Conservation (phyloP, 2,888 invertebrate species). For the Eulithis prunata region DNA sequence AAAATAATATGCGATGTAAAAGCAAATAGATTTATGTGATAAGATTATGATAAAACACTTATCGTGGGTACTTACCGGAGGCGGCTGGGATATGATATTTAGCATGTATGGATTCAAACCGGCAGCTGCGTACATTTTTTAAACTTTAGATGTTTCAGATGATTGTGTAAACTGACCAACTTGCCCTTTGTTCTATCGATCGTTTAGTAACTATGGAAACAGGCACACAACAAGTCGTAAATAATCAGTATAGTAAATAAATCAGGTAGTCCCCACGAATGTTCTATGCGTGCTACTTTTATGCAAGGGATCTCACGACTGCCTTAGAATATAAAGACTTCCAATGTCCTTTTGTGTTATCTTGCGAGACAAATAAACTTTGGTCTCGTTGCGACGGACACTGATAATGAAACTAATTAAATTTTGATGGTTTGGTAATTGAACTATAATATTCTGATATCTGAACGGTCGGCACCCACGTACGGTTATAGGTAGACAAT, state of each 20-base stretch:
- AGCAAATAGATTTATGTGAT: conserved; percentile 48
- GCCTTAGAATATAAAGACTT: neutral
- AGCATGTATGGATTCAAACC: conserved; percentile 18
- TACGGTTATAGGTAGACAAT: too few species aligned
- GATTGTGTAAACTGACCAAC: neutral
- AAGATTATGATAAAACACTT: conserved; percentile 53
- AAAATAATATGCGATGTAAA: conserved; percentile 33
- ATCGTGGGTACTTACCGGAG: conserved; percentile 28
- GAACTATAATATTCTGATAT: too few species aligned
- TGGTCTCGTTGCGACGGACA: conserved; percentile 19
- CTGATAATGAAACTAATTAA: conserved; percentile 20
- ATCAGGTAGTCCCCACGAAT: neutral
- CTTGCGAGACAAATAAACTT: conserved; percentile 13
- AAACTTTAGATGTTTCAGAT: too few species aligned
- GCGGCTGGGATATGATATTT: conserved; percentile 19
- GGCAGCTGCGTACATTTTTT: conserved; percentile 13
- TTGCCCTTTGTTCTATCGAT: conserved; percentile 24
- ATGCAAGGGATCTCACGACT: conserved; percentile 8
- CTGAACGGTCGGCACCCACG: too few species aligned
- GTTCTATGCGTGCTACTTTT: conserved; percentile 4
- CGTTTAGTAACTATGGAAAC: conserved; percentile 27
- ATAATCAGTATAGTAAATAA: conserved; percentile 13
- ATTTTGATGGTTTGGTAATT: too few species aligned
- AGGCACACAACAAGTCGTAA: conserved; percentile 27
- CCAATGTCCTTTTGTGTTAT: conserved; percentile 10